Base-by-base conservation (phyloP, 1,140 invertebrate genomes). In the Chelonus insularis region DNA sequence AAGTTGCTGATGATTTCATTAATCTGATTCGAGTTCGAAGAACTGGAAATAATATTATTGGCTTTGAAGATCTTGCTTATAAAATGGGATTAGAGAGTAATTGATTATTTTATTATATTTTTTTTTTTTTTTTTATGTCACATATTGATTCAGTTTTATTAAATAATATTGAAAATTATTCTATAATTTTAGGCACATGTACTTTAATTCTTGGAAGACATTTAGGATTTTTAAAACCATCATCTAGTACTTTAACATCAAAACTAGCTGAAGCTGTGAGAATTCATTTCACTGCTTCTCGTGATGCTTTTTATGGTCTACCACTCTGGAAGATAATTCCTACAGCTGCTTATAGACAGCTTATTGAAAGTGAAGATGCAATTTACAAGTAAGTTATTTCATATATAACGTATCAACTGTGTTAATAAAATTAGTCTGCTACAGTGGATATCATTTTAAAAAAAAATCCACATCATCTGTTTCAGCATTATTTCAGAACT, bases 271-370 rank as follows among this genome's bases (percentile, higher is more conserved):
- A 85, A 37, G 88, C 90, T 1, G 87, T 92, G 4, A 88, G 90
- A 69, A 81, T 87, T 37, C 86, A 92, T 65, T 93, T 93, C 71
- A 82, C 86, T 34, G 88, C 89, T 0, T 89, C 88, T 58, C 82
- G 91, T 47, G 91, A 93, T 68, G 89, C 89, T 12, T 91, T 89
- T 77, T 95, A 91, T 74, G 91, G 91, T 0, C 82, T 92, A 20
- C 91, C 91, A 0, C 76, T 92, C 25, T 94, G 92, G 92, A 94
- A 94, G 76, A 83, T 90, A 55, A 85, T 90, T 25, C 86, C 88
- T 1, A 93, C 91, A 0, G 77, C 82, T 20, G 84, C 89, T 0
- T 95, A 94, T 72, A 85, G 81, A 36, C 85, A 88, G 5, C 86
- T 94, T 43, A 86, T 87, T 12, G 75, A 85, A 43, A 88, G 89